Percentiles rank a stretch among this genome's conserved stretches.
phyloP scores from a whole-genome alignment of 2,113 vertebrate species.

The Gavia stellata region DNA sequence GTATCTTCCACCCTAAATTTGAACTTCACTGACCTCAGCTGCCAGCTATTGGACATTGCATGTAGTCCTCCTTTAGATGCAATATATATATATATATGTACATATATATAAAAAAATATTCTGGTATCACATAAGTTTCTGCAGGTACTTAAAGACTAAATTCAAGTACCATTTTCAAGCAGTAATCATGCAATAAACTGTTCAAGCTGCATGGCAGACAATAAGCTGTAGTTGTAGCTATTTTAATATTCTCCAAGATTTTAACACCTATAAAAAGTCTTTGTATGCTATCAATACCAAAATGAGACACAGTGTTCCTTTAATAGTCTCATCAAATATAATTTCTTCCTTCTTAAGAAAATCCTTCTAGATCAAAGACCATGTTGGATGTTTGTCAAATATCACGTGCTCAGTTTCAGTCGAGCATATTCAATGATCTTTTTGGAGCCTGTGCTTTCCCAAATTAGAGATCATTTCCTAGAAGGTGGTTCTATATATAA shows the following conservation, averaged over 20 bases:
- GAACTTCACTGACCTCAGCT: not conserved
- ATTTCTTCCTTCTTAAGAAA: not conserved
- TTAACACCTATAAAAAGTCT: not conserved
- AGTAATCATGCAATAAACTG: not conserved
- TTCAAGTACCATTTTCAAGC: not conserved
- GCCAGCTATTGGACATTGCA: not conserved
- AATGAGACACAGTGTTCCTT: not conserved
- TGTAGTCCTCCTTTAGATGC: not conserved
- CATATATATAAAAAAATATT: not conserved
- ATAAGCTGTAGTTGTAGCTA: not conserved
- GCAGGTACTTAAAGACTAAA: not conserved
- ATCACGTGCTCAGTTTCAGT: not conserved
- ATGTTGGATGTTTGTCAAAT: not conserved
- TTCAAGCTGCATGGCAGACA: not conserved
- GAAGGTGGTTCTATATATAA: not conserved
- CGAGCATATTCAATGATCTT: not conserved
- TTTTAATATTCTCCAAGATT: not conserved
- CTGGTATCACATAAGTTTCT: not conserved
- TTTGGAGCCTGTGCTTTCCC: not conserved
- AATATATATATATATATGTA: not conserved
- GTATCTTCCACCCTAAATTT: not conserved
- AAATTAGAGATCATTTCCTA: not conserved
- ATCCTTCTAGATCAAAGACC: not conserved
- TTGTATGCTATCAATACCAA: not conserved
- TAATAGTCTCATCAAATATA: not conserved